Conservation (phyloP, 2,113 vertebrate species). For the Poicephalus gulielmi region DNA sequence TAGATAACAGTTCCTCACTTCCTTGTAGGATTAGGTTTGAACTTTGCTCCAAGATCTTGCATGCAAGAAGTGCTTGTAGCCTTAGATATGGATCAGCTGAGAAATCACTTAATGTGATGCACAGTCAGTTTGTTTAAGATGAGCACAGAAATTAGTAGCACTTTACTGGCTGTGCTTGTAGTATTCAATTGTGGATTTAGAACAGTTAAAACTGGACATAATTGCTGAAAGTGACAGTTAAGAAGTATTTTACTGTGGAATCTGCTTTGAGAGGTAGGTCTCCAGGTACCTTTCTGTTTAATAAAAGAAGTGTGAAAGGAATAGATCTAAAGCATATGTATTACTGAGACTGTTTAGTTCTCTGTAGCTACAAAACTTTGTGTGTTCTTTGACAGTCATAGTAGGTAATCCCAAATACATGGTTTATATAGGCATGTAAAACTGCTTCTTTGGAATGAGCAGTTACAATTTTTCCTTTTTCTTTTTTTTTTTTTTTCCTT, state of each 20-base stretch:
- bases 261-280: background rate
- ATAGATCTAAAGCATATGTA: background rate
- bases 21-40: background rate
- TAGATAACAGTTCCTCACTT: background rate
- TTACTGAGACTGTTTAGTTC: background rate
- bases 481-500: background rate
- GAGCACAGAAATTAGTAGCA: background rate
- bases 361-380: background rate
- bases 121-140: background rate
- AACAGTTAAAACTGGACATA: background rate
- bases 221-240: background rate
- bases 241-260: background rate
- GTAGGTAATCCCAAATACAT: background rate
- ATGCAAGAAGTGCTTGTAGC: background rate
- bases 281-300: background rate
- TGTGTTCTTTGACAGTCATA: background rate
- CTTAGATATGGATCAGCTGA: background rate
- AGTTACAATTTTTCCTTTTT: background rate
- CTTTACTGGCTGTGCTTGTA: background rate
- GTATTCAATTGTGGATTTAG: background rate
- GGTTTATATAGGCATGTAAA: background rate
- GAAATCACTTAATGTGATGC: background rate
- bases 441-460: background rate
- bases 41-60: background rate
- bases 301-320: background rate